Evolutionary conservation across 2,797 vertebrate species (phyloP), one percentile per base, ranked within the genome.

Genomic region (Chelidonichthys spinosus): DNA sequence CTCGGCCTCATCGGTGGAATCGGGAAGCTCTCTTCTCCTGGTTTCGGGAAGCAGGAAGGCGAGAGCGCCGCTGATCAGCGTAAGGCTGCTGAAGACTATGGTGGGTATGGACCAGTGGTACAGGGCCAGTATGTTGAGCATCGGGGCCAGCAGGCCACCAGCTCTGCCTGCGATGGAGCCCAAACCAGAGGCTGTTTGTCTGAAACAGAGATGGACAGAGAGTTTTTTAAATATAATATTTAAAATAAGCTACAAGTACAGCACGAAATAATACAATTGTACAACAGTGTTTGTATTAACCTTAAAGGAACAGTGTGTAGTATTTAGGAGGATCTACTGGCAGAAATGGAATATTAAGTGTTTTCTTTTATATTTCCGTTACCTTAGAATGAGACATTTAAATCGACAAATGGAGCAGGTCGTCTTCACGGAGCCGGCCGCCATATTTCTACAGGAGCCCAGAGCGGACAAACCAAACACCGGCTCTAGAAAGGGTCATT

Each of bases 1-100:
- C 10, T 47, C 15, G 0, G 72, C 79, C 3, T 76, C 77, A 0
- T 86, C 42, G 2, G 82, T 70, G 36, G 87, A 88, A 4, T 96
- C 95, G 0, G 83, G 90, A 66, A 96, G 91, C 1, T 94, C 80
- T 0, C 47, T 69, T 33, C 89, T 86, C 0, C 65, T 33, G 0
- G 94, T 96, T 88, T 97, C 96, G 0, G 96, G 95, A n/a, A 97
- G 92, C 61, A 96, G 65, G 56, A 84, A 35, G 10, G 90, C 86
- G 8, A 96, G 87, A 11, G 91, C 39, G 2, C 94, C 92, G 0
- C 74, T 93, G 5, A 74, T 11, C 11, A 95, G 7, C 0, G 93
- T 75, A 2, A 83, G 7, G 9, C 89, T 92, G 25, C 96, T 93
- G 0, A 90, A 95, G 58, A 96, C 56, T 47, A 90, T 1, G 76